Conservation (phyloP, 2,888 invertebrate species). For the Meghimatium bilineatum region DNA sequence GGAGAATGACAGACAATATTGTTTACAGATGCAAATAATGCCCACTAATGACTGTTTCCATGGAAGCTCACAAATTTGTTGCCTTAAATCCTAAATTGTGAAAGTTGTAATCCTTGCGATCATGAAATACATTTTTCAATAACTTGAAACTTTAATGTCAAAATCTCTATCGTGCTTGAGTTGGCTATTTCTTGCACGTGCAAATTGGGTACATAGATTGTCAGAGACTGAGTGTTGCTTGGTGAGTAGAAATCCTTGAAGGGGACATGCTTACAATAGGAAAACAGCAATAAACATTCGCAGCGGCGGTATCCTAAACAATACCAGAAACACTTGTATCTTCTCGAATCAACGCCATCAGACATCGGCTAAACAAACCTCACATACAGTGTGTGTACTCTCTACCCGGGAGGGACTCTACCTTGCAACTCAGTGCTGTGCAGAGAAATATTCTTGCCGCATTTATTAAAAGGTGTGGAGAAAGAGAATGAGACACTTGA, state of each 20-base stretch:
- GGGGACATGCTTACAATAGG: background rate
- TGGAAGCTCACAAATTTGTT: background rate
- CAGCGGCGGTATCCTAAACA: background rate
- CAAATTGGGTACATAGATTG: background rate
- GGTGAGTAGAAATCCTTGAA: background rate
- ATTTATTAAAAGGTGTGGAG: no score
- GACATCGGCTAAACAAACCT: background rate
- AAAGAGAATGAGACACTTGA: no score
- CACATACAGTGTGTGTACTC: background rate
- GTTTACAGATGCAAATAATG: conserved; percentile 2
- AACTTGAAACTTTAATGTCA: background rate
- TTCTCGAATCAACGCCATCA: background rate
- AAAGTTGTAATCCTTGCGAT: background rate
- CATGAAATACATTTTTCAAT: background rate
- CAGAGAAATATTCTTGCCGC: background rate
- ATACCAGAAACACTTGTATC: background rate
- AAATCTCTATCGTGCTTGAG: background rate
- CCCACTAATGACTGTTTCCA: conserved; percentile 14
- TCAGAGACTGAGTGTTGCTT: background rate
- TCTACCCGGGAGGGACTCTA: background rate
- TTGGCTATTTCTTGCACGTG: background rate
- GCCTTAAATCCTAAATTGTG: conserved; percentile 15
- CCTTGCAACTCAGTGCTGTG: background rate
- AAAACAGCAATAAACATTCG: conserved; percentile 1
- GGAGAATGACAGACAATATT: background rate